Base-by-base conservation (phyloP, 2,797 vertebrate genomes). In the Peromyscus nudipes region DNA sequence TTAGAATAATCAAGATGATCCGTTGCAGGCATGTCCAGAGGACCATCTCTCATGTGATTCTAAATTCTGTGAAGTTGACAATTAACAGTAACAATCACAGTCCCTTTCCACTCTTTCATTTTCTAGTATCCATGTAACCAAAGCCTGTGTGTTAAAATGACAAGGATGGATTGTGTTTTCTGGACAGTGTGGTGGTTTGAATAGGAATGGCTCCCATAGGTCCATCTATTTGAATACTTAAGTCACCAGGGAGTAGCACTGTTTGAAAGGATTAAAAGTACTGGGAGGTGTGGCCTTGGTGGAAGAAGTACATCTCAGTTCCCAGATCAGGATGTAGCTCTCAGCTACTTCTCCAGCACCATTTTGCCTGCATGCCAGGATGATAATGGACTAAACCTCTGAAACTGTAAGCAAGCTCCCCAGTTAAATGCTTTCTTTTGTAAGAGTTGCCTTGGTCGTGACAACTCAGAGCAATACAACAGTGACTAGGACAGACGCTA, bases 121-220 rank as follows among this genome's bases (percentile, higher is more conserved):
- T 31, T 77, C 57, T 87, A 83, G 19, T 14, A 88, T 80, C 16
- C 5, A 55, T 19, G 71, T 71, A 37, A 40, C 34, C 25, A 87
- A 96, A 80, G 92, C 89, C 46, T 76, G 37, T 92, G 21, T 75
- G 7, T 69, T 95, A 43, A 93, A 91, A 86, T 88, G 67, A 93
- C 23, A 46, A 67, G 16, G 27, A 73, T 37, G 4, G 23, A 37
- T 86, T 89, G 37, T 69, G 62, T 93, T 91, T 46, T 46, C 64
- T 94, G 62, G 31, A 92, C 49, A 34, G 10, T 85, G 40, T 65
- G 60, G 82, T 65, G 82, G 29, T 46, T 23, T 84, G 40, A 65
- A 46, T 46, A 65, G 46, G 62, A 84, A 84, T 31, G 4, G 6
- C 64, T 43, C 64, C 43, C 64, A 34, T 25, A 9, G 31, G 43